Percentiles rank a stretch among this genome's conserved stretches.
Conservation (phyloP, 2,888 invertebrate species). For the Daptonema setosum region DNA sequence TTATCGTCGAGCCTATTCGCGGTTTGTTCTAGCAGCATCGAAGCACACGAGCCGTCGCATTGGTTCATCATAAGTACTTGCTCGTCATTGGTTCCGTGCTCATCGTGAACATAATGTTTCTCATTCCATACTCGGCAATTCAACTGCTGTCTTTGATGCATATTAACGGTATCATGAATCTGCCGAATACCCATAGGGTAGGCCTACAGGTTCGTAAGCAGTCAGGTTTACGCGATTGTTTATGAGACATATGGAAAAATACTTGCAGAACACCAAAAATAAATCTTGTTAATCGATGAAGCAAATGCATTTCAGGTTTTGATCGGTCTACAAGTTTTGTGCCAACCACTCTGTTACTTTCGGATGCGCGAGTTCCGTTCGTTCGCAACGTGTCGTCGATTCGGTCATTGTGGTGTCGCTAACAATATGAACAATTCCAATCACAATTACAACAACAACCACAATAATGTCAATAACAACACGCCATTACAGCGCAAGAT, state of each 20-base stretch:
- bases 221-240: too few relatives aligned
- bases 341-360: conserved; percentile 18
- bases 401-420: too few relatives aligned
- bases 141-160: conserved; percentile 1
- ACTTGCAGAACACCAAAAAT: too few relatives aligned
- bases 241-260: too few relatives aligned
- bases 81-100: conserved; percentile 25
- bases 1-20: too few relatives aligned
- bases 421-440: not conserved
- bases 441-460: not conserved
- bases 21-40: too few relatives aligned
- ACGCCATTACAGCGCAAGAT: too few relatives aligned
- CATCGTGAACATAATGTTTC: conserved; percentile 23
- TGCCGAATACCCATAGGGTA: too few relatives aligned
- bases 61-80: conserved; percentile 25
- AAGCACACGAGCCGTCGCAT: conserved; percentile 4
- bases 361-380: conserved; percentile 16
- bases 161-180: not conserved
- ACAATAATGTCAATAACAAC: not conserved
- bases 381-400: conserved; percentile 3
- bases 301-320: not conserved
- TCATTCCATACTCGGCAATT: conserved; percentile 22
- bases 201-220: too few relatives aligned
- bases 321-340: conserved; percentile 13
- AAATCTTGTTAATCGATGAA: too few relatives aligned